These are phyloP conservation scores for Onychomys arenicola DNA, from an alignment of 2,797 vertebrate genomes.

Conservation along the genomic window DNA sequence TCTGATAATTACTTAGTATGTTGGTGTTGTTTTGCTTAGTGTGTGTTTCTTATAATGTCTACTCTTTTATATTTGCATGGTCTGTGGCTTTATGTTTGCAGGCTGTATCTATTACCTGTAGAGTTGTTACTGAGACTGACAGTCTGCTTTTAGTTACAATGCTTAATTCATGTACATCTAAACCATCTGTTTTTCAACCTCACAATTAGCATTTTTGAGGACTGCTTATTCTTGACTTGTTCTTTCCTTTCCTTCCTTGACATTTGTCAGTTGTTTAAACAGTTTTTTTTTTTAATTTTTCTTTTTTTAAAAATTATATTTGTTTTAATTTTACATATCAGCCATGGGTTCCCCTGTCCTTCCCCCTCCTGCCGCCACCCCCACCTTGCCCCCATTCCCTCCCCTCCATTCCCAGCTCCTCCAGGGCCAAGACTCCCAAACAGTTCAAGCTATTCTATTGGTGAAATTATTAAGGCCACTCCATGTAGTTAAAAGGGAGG, in stretches of 20 bases:
- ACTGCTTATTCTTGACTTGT: background rate
- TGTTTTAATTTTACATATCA: no score
- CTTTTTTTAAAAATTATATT: no score
- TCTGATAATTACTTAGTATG: background rate
- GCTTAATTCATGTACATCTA: background rate
- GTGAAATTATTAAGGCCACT: no score
- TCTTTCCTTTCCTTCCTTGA: background rate
- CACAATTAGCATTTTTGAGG: constrained; percentile 7
- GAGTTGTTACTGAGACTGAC: background rate
- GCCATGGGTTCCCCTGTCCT: no score
- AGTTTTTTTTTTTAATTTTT: no score
- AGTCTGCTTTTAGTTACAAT: background rate
- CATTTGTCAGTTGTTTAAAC: background rate
- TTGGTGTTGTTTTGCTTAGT: background rate
- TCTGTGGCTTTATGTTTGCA: constrained; percentile 2
- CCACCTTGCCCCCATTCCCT: no score
- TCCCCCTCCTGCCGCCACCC: no score
- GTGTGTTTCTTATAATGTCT: background rate
- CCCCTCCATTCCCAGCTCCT: no score
- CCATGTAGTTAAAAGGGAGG: no score
- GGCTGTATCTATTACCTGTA: background rate
- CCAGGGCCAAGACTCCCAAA: no score
- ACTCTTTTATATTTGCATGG: background rate
- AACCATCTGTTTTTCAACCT: background rate
- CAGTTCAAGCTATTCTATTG: no score